Evolutionary conservation across 2,797 vertebrate genomes (phyloP), one percentile per base, ranked within the genome.

Genomic region (Melanogrammus aeglefinus): DNA sequence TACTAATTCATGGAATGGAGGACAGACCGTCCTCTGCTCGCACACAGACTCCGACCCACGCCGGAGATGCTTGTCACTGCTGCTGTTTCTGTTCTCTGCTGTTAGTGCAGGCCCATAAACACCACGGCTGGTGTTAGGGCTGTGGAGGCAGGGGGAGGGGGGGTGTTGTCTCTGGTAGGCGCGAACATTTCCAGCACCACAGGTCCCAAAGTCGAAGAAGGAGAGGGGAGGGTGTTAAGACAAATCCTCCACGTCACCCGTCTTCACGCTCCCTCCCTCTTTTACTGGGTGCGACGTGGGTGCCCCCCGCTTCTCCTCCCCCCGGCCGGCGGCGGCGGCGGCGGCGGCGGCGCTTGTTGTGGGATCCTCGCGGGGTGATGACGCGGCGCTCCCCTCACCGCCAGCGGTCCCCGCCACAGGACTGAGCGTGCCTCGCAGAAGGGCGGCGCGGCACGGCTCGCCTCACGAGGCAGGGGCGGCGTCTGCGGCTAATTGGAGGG

Each of bases 401-500:
- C 89, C 94, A 90, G 92, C 82, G 88, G 90, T 91, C 38, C 86
- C 8, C 24, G 63, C 63, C 63, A 27, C 63, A 69, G 63, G 4
- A 92, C 88, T 89, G 91, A 91, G 91, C 88, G 87, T 85, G 88
- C 91, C 86, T 92, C 85, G 88, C 80, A 79, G 86, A n/a, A 84
- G 88, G 89, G n/a, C n/a, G n/a, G n/a, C n/a, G n/a, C 78, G 78
- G 88, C 90, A 87, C 84, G 76, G 82, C 89, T 81, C 69, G 88
- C 90, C 90, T 92, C 85, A 47, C 75, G 88, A 91, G 88, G 87
- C 85, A 89, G 85, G 79, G 87, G 83, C 88, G 85, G 85, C 87
- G 90, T 93, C 93, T 94, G 92, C 41, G 41, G 41, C 86, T 94
- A 94, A 94, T 94, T 94, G 93, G 90, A 18, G 88, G 91, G 89